Conservation (phyloP, 2,113 vertebrate species). For the Condylura cristata region DNA sequence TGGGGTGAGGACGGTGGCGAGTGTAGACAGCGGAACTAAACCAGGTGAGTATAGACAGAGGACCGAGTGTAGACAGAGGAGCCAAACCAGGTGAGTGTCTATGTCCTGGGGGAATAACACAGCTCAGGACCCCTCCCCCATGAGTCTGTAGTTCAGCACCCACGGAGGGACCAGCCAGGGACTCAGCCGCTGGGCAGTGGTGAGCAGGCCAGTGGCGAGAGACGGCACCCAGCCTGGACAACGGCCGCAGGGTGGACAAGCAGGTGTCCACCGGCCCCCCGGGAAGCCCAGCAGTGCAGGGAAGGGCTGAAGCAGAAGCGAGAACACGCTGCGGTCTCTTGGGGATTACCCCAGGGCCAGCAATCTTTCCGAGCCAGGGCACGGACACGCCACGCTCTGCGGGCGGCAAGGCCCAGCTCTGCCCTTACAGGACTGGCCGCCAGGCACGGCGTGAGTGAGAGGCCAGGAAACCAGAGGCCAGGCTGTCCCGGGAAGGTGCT, state of each 20-base stretch:
- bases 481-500: not conserved
- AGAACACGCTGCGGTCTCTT: not conserved
- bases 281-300: accelerated
- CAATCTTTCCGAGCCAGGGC: accelerated
- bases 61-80: not conserved
- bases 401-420: too few species aligned
- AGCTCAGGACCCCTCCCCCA: not conserved
- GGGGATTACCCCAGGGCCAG: not conserved
- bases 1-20: not conserved
- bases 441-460: too few species aligned
- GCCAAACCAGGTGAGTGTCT: not conserved
- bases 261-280: accelerated
- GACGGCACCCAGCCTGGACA: too few species aligned
- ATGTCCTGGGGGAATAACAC: too few species aligned
- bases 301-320: not conserved
- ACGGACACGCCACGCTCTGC: not conserved
- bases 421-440: too few species aligned
- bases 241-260: not conserved
- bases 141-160: too few species aligned
- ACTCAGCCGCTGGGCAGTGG: too few species aligned
- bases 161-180: too few species aligned
- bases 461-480: too few species aligned
- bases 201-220: too few species aligned
- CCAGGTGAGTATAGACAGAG: not conserved
- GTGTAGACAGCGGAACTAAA: not conserved